A percentile compares a stretch with the other conserved stretches of the same genome.
These are phyloP conservation scores for Sebastes matsubarae DNA, from an alignment of 2,797 vertebrate genomes.

Conservation along the genomic window DNA sequence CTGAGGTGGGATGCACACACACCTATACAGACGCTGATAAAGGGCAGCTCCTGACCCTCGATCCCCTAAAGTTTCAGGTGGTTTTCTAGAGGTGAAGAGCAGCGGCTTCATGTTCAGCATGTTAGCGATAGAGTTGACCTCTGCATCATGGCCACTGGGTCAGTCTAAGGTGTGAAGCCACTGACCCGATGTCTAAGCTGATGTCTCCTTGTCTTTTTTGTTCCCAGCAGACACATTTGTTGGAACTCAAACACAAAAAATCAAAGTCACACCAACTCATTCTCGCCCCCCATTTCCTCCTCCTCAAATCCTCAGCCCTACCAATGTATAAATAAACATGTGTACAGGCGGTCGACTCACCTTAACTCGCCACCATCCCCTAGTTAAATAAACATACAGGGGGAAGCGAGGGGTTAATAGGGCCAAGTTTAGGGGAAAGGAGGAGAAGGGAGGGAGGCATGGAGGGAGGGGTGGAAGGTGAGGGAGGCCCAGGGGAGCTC, in stretches of 20 bases:
- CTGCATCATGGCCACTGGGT: slow-evolving; percentile 34
- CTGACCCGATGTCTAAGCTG: slow-evolving; percentile 57
- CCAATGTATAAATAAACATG: slow-evolving; percentile 69
- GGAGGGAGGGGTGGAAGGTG: slow-evolving; percentile 50
- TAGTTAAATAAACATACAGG: slow-evolving; percentile 71
- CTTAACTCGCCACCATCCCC: slow-evolving; percentile 51
- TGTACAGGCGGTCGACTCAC: slow-evolving; percentile 61
- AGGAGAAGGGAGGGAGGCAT: slow-evolving; percentile 26
- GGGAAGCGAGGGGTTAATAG: slow-evolving; percentile 73
- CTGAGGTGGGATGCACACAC: slow-evolving; percentile 17
- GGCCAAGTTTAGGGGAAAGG: slow-evolving; percentile 73
- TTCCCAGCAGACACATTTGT: slow-evolving; percentile 19
- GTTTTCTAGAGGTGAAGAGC: slow-evolving; percentile 14
- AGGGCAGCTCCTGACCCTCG: slow-evolving; percentile 55
- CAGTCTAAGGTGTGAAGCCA: slow-evolving; percentile 61
- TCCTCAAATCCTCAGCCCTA: slow-evolving; percentile 18
- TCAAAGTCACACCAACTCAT: slow-evolving; percentile 11
- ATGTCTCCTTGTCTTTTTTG: slow-evolving; percentile 18
- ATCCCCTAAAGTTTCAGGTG: slow-evolving; percentile 11
- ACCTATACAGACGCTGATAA: slow-evolving; percentile 16
- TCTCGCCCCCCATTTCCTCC: slow-evolving; percentile 21
- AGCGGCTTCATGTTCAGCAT: slow-evolving; percentile 5
- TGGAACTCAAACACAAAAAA: slow-evolving; percentile 6
- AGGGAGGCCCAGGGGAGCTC: slow-evolving; percentile 73
- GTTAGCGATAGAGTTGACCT: slow-evolving; percentile 23